These are phyloP conservation scores for Chaetogeoica ovagalla DNA, from an alignment of 2,888 invertebrate species.

Conservation along the genomic window DNA sequence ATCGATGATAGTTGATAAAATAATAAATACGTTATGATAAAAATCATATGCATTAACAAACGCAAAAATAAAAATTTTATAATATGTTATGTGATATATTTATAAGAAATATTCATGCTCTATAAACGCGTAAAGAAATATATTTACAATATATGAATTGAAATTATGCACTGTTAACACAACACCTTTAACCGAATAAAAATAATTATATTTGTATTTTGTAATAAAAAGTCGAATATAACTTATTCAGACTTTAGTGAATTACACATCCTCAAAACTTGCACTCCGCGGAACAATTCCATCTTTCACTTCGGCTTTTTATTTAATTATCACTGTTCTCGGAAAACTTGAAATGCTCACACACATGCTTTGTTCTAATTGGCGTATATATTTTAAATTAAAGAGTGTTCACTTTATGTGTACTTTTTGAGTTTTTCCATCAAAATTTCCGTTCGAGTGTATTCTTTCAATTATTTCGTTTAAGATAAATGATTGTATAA, in stretches of 20 bases:
- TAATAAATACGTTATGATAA: no score
- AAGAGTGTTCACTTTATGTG: conserved; percentile 2
- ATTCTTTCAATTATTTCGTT: background rate
- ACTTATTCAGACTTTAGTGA: background rate
- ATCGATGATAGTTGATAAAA: no score
- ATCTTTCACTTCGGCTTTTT: background rate
- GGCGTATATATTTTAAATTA: background rate
- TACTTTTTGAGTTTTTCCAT: background rate
- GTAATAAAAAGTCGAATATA: background rate
- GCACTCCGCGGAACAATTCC: background rate
- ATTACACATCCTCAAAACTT: background rate
- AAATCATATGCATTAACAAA: no score
- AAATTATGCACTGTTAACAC: background rate
- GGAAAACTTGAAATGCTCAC: background rate
- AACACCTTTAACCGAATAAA: background rate
- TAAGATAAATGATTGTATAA: background rate
- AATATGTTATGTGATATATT: no score
- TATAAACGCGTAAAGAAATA: no score
- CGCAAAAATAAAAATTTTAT: no score
- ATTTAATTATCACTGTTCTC: background rate
- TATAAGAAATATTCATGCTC: no score
- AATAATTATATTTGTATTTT: background rate
- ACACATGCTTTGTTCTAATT: background rate
- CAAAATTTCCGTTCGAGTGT: background rate
- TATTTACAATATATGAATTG: no score